Base-by-base conservation (phyloP, 2,888 invertebrate species). In the Holacanthella duospinosa region DNA sequence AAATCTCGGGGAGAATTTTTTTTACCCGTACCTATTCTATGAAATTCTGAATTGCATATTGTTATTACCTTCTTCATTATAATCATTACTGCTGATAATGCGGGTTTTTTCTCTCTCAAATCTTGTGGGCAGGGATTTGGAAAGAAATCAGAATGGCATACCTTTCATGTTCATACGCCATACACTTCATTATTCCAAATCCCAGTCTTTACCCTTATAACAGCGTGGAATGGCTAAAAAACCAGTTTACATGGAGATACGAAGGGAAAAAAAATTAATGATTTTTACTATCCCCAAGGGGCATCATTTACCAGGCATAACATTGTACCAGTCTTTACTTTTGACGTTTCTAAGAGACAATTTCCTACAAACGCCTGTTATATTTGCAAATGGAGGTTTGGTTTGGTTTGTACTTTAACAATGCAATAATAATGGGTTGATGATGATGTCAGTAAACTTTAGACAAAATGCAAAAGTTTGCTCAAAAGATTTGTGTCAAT, bases 81-180 rank as follows among this genome's bases (percentile, higher is more conserved):
- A n/a, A n/a, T n/a, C n/a, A n/a, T n/a, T n/a, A n/a, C n/a, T n/a
- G n/a, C n/a, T n/a, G n/a, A n/a, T n/a, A n/a, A n/a, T n/a, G n/a
- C n/a, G n/a, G n/a, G n/a, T n/a, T n/a, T n/a, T n/a, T n/a, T n/a
- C n/a, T n/a, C n/a, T n/a, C n/a, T n/a, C n/a, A n/a, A n/a, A n/a
- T n/a, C n/a, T n/a, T n/a, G n/a, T n/a, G n/a, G n/a, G n/a, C n/a
- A n/a, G n/a, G n/a, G 36, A 16, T 36, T 43, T 24, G 2, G 27
- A 43, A 12, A 58, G 26, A 55, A 55, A 26, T 24, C 24, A 59
- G 44, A 44, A 59, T 58, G 59, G 59, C 43, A 59, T 59, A 59
- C 44, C 44, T 59, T 25, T 59, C 36, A 25, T 43, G 58, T 21
- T 58, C 58, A 29, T 12, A 36, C 36, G 36, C 36, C 36, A 12